Evolutionary conservation across 2,888 invertebrate genomes (phyloP), one percentile per base, ranked within the genome.

Genomic region (Diploptera punctata): DNA sequence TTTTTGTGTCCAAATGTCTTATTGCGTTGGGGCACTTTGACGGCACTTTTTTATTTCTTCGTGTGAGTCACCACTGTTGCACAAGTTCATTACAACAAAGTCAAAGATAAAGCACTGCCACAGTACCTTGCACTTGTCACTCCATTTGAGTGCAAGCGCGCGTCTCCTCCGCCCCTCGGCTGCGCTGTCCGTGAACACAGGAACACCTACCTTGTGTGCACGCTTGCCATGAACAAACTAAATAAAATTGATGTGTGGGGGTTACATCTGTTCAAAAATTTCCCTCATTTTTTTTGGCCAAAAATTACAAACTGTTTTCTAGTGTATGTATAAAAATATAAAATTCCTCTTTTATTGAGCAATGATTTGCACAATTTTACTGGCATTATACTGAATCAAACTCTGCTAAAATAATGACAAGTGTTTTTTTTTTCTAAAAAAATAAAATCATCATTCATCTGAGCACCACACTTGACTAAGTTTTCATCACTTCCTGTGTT

Each of bases 41-140:
- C 29, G 26, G 16, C 29, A 29, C 31, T 60, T 69, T 54, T n/a
- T n/a, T 21, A 38, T 31, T 43, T 57, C 60, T 69, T 69, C 38
- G 18, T 54, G 57, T 16, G 57, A 16, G 43, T 38, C 33, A n/a
- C 19, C 33, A 33, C 21, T 47, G 54, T 52, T 38, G 57, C 57
- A 57, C 31, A 31, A 57, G 57, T 57, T 57, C 26, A 29, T 29
- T 13, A 3, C 24, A 70, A 67, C 47, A 69, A 29, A 47, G 43
- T 47, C 44, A 44, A 65, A 65, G 65, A 65, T 24, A 68, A 49
- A 70, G 62, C 70, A 62, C 62, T 71, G 52, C 71, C 76, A 90
- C 90, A 87, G 89, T 91, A 91, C 91, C 91, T 91, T 89, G 90
- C 90, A 91, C 91, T 88, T 88, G 89, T 88, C 90, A 86, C 90